Percentiles rank a stretch among this genome's conserved stretches.
phyloP scores from a whole-genome alignment of 1,140 invertebrate genomes.

The Campoletis sonorensis region DNA sequence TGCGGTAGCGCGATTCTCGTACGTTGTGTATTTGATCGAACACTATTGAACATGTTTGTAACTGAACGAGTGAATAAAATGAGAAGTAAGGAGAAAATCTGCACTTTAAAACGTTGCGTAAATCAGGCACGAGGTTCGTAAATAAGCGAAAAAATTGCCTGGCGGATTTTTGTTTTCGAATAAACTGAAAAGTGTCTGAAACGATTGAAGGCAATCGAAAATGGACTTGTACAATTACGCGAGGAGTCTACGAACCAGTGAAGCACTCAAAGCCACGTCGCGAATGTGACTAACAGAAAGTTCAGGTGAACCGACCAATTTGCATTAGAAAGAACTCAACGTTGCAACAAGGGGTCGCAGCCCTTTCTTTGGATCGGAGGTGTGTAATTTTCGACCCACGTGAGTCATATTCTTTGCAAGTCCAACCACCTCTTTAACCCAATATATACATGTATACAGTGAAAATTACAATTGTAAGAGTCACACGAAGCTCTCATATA shows the following conservation, averaged over 20 bases:
- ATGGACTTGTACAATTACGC: background rate
- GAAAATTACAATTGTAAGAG: slow-evolving; percentile 34
- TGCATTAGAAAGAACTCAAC: slow-evolving; percentile 59
- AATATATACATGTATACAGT: background rate
- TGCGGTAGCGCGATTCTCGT: slow-evolving; percentile 1
- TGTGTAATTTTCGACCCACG: slow-evolving; percentile 55
- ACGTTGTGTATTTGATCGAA: background rate
- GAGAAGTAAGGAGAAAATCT: no score
- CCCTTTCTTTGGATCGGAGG: slow-evolving; percentile 53
- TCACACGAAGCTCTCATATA: slow-evolving; percentile 36
- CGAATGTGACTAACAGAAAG: slow-evolving; percentile 59
- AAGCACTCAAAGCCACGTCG: slow-evolving; percentile 8
- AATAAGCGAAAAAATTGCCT: no score
- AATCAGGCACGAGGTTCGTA: no score
- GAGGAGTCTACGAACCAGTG: background rate
- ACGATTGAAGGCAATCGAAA: background rate
- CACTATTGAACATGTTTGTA: background rate
- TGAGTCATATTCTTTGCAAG: slow-evolving; percentile 59
- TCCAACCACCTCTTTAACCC: slow-evolving; percentile 13
- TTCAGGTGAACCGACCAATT: slow-evolving; percentile 57
- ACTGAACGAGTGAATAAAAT: no score
- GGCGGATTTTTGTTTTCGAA: no score
- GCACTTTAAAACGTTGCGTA: no score
- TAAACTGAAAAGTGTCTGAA: background rate
- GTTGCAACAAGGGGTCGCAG: slow-evolving; percentile 42